A percentile compares a stretch with the other conserved stretches of the same genome.
Conservation (phyloP, 2,888 invertebrate species). For the Stenchaetothrips biformis region DNA sequence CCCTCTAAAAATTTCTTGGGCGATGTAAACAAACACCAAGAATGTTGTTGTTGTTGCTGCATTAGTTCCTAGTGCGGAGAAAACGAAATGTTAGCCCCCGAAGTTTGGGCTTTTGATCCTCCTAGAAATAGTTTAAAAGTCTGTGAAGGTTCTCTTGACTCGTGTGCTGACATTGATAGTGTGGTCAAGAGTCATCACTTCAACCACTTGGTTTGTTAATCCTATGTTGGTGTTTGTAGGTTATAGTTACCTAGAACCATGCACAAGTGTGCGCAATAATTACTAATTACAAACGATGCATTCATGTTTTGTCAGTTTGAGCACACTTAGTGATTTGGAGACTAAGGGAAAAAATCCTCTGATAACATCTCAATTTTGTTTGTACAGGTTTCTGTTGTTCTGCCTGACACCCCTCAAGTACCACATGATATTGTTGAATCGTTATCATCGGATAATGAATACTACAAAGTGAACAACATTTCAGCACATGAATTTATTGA, state of each 20-base stretch:
- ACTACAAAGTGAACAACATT: slow-evolving; percentile 51
- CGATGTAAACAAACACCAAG: too few species aligned
- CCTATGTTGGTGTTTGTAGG: background rate
- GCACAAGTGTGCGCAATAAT: background rate
- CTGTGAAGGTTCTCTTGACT: slow-evolving; percentile 42
- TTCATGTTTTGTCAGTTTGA: too few species aligned
- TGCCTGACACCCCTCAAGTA: slow-evolving; percentile 49
- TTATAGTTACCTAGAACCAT: background rate
- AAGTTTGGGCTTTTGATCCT: slow-evolving; percentile 52
- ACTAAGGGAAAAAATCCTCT: background rate
- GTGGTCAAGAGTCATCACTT: background rate
- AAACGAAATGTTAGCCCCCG: slow-evolving; percentile 53
- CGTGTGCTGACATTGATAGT: slow-evolving; percentile 10
- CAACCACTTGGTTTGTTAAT: background rate
- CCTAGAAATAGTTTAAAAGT: slow-evolving; percentile 46
- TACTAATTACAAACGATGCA: too few species aligned
- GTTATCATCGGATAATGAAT: slow-evolving; percentile 50
- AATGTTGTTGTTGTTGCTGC: too few species aligned
- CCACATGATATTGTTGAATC: slow-evolving; percentile 45
- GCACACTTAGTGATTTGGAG: slow-evolving; percentile 8
- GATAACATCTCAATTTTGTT: slow-evolving; percentile 37
- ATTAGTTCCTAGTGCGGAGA: background rate
- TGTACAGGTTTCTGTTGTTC: slow-evolving; percentile 52
- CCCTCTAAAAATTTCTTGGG: too few species aligned
- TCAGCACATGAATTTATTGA: slow-evolving; percentile 48